These are phyloP conservation scores for Limanda limanda DNA, from an alignment of 2,113 vertebrate species.

Conservation along the genomic window DNA sequence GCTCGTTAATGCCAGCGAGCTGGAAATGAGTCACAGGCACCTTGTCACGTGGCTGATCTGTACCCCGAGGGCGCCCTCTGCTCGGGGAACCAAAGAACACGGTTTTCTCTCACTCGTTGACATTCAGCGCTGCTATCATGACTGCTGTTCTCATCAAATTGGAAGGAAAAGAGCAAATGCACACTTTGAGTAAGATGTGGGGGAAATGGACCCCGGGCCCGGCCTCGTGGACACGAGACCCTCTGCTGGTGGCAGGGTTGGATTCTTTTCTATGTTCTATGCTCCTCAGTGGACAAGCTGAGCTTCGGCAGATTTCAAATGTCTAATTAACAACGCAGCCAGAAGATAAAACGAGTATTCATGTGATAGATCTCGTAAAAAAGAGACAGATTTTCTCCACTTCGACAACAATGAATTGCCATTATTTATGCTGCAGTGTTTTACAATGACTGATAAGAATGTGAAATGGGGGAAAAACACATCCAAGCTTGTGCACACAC, in stretches of 20 bases:
- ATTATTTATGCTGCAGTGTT: background rate
- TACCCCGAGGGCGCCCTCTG: conserved; percentile 47
- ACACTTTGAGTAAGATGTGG: conserved; percentile 22
- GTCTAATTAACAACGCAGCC: conserved; percentile 1
- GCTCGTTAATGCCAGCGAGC: conserved; percentile 78
- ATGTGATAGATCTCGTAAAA: background rate
- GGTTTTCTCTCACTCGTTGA: conserved; percentile 58
- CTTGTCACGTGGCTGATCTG: conserved; percentile 65
- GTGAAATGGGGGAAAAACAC: background rate
- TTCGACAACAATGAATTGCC: background rate
- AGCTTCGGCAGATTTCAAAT: background rate
- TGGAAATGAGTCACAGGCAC: conserved; percentile 76
- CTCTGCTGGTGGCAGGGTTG: conserved; percentile 2
- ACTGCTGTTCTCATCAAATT: conserved; percentile 59
- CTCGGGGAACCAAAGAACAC: conserved; percentile 61
- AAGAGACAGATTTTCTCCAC: background rate
- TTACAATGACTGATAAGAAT: conserved; percentile 11
- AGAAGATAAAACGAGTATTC: background rate
- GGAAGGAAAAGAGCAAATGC: conserved; percentile 57
- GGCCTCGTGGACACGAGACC: background rate
- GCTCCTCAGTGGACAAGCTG: background rate
- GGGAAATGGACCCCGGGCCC: conserved; percentile 7
- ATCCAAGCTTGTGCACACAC: conserved; percentile 16
- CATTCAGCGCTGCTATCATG: conserved; percentile 59
- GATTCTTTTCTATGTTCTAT: background rate